phyloP scores from a whole-genome alignment of 2,888 invertebrate species.

The Mesodorylaimus sp. region DNA sequence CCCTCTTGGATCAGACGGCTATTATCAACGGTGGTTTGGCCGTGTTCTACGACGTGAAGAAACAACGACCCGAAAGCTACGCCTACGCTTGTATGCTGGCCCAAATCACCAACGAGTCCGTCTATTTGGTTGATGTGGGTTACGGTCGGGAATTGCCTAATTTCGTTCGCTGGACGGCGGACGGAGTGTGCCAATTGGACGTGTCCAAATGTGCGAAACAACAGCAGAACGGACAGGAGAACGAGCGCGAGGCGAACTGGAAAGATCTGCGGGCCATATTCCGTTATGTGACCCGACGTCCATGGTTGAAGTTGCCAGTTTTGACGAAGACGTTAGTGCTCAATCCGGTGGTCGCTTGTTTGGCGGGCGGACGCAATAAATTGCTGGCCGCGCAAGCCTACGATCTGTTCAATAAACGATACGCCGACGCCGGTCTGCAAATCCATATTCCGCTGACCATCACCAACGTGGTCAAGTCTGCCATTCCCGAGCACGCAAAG shows the following conservation, averaged over 20 bases:
- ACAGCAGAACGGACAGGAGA: not conserved
- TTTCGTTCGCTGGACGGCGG: constrained; percentile 1
- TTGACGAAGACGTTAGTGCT: not conserved
- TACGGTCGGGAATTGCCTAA: constrained; percentile 1
- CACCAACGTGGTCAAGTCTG: not conserved
- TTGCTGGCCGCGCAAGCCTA: constrained; percentile 6
- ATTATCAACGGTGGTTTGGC: not conserved
- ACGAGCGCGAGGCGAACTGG: not conserved
- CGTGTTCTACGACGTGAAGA: constrained; percentile 6
- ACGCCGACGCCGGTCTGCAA: not conserved
- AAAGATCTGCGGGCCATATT: constrained; percentile 1
- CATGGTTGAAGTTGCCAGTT: not conserved
- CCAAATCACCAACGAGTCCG: not conserved
- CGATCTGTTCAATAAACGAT: not conserved
- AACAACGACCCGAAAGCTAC: not conserved
- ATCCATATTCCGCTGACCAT: constrained; percentile 1
- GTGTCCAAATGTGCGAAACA: too few species aligned
- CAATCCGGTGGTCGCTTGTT: constrained; percentile 1
- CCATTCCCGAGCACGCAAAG: not conserved
- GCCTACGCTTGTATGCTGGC: constrained; percentile 1
- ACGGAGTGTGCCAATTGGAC: constrained; percentile 1
- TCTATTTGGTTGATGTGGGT: constrained; percentile 2
- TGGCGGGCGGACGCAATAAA: constrained; percentile 5
- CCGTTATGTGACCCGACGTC: not conserved
- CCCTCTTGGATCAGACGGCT: not conserved